A percentile compares a stretch with the other conserved stretches of the same genome.
Conservation (phyloP, 2,797 vertebrate genomes). For the Agapornis canus region DNA sequence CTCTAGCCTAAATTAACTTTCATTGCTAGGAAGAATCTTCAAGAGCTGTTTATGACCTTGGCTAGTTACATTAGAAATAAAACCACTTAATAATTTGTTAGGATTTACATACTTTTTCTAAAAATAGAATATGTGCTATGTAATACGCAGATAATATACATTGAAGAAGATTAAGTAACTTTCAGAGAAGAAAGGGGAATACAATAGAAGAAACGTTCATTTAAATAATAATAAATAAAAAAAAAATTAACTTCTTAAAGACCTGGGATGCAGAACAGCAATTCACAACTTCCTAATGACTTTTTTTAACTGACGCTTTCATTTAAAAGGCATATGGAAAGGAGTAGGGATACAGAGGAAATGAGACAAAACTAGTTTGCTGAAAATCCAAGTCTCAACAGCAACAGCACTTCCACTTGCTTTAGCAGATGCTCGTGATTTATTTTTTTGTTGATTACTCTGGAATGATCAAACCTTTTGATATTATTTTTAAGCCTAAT, state of each 20-base stretch:
- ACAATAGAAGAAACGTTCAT: not conserved
- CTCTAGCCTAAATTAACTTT: constrained; percentile 11
- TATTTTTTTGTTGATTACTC: not conserved
- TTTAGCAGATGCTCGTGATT: not conserved
- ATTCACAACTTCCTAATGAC: not conserved
- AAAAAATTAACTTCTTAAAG: not conserved
- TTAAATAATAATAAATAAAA: not conserved
- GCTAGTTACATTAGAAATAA: not conserved
- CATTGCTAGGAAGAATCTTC: constrained; percentile 10
- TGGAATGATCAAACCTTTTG: constrained; percentile 3
- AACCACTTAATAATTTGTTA: not conserved
- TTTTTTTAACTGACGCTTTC: not conserved
- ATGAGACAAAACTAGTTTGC: not conserved
- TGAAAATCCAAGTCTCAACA: not conserved
- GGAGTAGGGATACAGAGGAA: not conserved
- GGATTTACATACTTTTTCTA: not conserved
- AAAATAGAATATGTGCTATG: not conserved
- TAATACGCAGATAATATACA: not conserved
- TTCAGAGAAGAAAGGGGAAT: not conserved
- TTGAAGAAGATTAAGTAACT: not conserved
- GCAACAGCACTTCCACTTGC: not conserved
- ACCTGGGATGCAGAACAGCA: not conserved
- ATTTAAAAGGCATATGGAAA: not conserved
- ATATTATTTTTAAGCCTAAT: constrained; percentile 5
- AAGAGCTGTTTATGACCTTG: constrained; percentile 36